Evolutionary conservation across 2,113 vertebrate genomes (phyloP), one percentile per base, ranked within the genome.

Genomic region (Octodon degus): DNA sequence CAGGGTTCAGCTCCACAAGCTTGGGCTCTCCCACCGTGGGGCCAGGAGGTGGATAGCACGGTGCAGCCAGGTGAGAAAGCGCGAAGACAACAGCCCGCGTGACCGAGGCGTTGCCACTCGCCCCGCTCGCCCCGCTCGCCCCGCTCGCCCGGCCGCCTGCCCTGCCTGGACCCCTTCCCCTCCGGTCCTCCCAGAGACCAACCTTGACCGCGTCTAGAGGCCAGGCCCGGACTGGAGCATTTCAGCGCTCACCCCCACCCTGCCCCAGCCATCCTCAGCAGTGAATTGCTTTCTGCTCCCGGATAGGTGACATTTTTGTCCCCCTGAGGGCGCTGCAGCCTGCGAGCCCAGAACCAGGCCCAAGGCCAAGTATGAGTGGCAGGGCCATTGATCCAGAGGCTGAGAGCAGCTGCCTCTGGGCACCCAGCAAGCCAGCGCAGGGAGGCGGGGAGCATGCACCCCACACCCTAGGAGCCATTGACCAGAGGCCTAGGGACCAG

Each of bases 151-250:
- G 32, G 16, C 32, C 34, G 20, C 20, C 70, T 40, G 37, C 70
- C 40, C 72, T 7, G 22, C 72, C 24, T 40, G 12, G 62, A 19
- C 67, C 4, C 4, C 2, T 0, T 0, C 30, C 8, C 37, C 40
- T 1, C 0, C 2, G 4, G 34, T n/a, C 19, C 53, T 1, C 50
- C 65, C 27, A 55, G 34, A 47, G 19, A 22, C 50, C 4, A 0
- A 32, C 20, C 95, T 67, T 5, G n/a, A 40, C 12, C 17, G 25
- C 58, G 9, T 25, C 68, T n/a, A 13, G 34, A 58, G 24, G 2
- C 11, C 19, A n/a, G 43, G 50, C 1, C 0, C 0, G 27, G 43
- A 34, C 86, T 77, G 43, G 70, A 79, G 32, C 24, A 25, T 62
- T 53, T 89, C 55, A 34, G 34, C 5, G 2, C 12, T 5, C 24